Base-by-base conservation (phyloP, 2,113 vertebrate species). In the Atherinomorus stipes region DNA sequence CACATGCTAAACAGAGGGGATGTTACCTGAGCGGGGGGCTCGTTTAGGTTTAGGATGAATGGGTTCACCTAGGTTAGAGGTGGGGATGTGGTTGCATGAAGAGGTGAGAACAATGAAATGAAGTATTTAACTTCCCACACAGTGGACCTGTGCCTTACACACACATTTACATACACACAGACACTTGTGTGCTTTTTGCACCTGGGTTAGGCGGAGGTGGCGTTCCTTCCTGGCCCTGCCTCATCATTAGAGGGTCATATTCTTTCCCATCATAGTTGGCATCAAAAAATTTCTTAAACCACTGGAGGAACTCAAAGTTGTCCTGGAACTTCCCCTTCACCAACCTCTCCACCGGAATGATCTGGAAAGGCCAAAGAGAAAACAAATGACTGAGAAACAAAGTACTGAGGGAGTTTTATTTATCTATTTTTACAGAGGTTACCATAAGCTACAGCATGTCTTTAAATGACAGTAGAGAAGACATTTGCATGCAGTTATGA, bases 251-350 rank as follows among this genome's bases (percentile, higher is more conserved):
- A 0, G 97, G 97, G 93, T 99, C 98, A 75, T 98, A 99, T 57
- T 98, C 98, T 93, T 98, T 98, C 77, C 96, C 97, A 0, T 99
- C 97, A 5, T 98, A 99, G 94, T 99, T 99, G 78, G 98, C 97
- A 0, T 97, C 95, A 11, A 99, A 99, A 83, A 99, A 97, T 81
- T 97, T 99, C 92, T 99, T 99, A 81, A 98, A 99, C 97, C 98
- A 99, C 89, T 99, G 98, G 80, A 99, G 95, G 91, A 99, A 99
- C 91, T 99, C 98, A 79, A 99, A 99, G 89, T 99, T 98, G 93
- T 99, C 98, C 91, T 99, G 98, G 90, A 99, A 99, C 87, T 94
- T 98, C 28, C 97, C 96, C 84, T 99, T 99, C 76, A 99, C 96
- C 92, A 99, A 86, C 85, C 87, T 93, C 91, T 99, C 97, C 87